These are phyloP conservation scores for Sepiola atlantica DNA, from an alignment of 2,888 invertebrate genomes.

Conservation along the genomic window DNA sequence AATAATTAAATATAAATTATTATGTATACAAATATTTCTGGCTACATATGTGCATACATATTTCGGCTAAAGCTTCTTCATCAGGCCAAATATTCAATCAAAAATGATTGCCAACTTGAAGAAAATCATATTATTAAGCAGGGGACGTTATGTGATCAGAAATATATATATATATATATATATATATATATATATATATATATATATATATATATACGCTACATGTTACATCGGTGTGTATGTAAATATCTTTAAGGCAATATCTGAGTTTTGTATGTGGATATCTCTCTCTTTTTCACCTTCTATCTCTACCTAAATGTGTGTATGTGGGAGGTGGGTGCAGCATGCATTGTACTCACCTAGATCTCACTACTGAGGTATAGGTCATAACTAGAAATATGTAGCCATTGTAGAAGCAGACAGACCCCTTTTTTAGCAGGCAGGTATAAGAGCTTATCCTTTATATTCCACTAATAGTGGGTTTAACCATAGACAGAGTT, in stretches of 20 bases:
- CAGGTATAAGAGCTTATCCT: slow-evolving; percentile 9
- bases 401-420: slow-evolving; percentile 10
- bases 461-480: background rate
- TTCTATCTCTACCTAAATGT: background rate
- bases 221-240: slow-evolving; percentile 21
- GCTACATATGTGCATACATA: background rate
- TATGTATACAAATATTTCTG: too few species aligned
- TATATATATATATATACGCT: background rate
- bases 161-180: slow-evolving; percentile 1
- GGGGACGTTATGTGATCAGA: background rate
- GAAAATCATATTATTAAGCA: background rate
- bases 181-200: background rate
- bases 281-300: background rate
- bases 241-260: background rate
- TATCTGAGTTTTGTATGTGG: background rate
- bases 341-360: slow-evolving; percentile 2
- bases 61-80: background rate
- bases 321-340: background rate
- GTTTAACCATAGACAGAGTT: background rate
- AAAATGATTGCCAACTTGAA: background rate
- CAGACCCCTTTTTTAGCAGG: slow-evolving; percentile 24
- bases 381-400: background rate
- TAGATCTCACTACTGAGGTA: background rate
- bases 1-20: background rate
- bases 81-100: background rate